Conservation (phyloP, 2,113 vertebrate genomes). For the Anguilla rostrata region DNA sequence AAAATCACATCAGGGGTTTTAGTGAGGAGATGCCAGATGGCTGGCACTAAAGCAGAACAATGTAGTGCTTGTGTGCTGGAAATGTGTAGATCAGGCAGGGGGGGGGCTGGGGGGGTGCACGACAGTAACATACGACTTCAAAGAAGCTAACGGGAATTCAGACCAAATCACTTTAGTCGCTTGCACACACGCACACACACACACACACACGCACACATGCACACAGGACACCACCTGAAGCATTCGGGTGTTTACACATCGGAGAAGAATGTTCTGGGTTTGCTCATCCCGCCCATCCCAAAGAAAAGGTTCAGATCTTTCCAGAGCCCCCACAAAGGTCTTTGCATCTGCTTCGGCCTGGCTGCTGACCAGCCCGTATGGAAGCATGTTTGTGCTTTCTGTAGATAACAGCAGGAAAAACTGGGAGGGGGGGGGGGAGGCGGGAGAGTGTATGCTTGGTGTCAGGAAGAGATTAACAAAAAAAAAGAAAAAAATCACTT, state of each 20-base stretch:
- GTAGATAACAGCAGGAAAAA: conserved; percentile 26
- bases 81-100: conserved; percentile 42
- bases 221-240: conserved; percentile 34
- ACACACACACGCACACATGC: not conserved
- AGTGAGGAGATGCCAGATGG: conserved; percentile 60
- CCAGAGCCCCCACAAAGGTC: conserved; percentile 19
- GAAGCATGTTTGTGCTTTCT: conserved; percentile 4
- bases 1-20: conserved; percentile 53
- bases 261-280: conserved; percentile 22
- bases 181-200: conserved; percentile 1
- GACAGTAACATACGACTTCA: conserved; percentile 42
- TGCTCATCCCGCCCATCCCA: not conserved
- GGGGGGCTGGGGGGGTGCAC: not conserved
- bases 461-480: conserved; percentile 27
- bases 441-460: not conserved
- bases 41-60: conserved; percentile 54
- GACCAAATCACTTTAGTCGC: conserved; percentile 43
- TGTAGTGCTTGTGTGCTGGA: conserved; percentile 38
- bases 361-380: conserved; percentile 4
- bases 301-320: conserved; percentile 34
- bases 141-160: conserved; percentile 43
- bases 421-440: not conserved
- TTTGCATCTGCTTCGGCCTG: conserved; percentile 5
- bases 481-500: conserved; percentile 25
- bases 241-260: conserved; percentile 10